Evolutionary conservation across 2,797 vertebrate species (phyloP).

Genomic region (Nannoperca obscura): DNA sequence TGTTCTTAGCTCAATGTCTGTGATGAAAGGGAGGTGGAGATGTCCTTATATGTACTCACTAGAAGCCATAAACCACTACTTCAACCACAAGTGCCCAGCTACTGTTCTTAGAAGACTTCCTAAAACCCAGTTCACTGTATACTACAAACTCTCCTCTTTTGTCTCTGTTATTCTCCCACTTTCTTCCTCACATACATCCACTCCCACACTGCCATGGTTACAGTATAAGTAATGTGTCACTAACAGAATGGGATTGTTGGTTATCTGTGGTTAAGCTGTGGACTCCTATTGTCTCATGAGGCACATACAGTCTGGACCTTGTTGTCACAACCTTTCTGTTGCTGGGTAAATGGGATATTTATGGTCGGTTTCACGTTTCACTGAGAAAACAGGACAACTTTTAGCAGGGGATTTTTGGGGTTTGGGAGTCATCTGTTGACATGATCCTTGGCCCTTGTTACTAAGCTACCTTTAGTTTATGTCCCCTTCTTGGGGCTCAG

Average conservation of each 20-base stretch:
- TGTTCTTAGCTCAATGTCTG: not conserved
- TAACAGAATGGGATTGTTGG: not conserved
- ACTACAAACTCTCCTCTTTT: not conserved
- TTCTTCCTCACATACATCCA: not conserved
- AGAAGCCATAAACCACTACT: constrained; percentile 28
- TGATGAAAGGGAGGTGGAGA: not conserved
- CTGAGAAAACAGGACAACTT: constrained; percentile 54
- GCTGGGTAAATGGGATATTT: constrained; percentile 77
- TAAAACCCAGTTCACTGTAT: constrained; percentile 14
- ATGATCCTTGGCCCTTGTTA: constrained; percentile 33
- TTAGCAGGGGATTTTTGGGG: constrained; percentile 42
- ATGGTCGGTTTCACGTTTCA: constrained; percentile 70
- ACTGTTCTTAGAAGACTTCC: constrained; percentile 25
- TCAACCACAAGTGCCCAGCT: not conserved
- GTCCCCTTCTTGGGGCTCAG: not conserved
- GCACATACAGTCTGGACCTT: constrained; percentile 29
- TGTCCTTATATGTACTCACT: constrained; percentile 42
- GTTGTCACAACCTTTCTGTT: constrained; percentile 69
- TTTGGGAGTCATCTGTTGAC: constrained; percentile 39
- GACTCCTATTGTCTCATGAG: constrained; percentile 43
- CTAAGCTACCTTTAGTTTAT: constrained; percentile 19
- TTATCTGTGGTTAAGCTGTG: constrained; percentile 21
- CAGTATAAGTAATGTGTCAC: not conserved
- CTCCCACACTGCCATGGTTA: not conserved
- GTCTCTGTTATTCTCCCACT: not conserved